Base-by-base conservation (phyloP, 2,797 vertebrate genomes). In the Sebastes minor region DNA sequence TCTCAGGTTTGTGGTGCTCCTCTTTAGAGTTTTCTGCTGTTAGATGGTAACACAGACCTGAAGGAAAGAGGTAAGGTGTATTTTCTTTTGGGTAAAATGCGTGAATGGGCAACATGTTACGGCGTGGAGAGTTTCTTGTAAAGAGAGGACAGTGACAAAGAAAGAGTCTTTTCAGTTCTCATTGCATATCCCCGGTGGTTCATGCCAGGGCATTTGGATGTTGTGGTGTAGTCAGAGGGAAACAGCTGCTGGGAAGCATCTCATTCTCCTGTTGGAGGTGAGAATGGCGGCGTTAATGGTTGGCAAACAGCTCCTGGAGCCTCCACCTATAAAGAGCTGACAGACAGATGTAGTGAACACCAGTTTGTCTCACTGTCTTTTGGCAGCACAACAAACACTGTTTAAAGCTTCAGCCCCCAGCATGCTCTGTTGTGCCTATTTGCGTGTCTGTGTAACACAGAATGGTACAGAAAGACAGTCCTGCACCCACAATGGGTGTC, bases 11-110 rank as follows among this genome's bases (percentile, higher is more conserved):
- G 87, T 82, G 88, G 91, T 82, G 71, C 88, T 94, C 90, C 90
- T 89, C 85, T 93, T 89, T 88, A 88, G 77, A 91, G 90, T 90
- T 92, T 95, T 93, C 93, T 94, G 94, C 91, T 94, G 88, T 91
- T 95, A 93, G 91, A 96, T 94, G 93, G 86, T 95, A 89, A 91
- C 91, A 86, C 89, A 84, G 76, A 94, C 87, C 91, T 95, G 89
- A 95, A 94, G 88, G 88, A 84, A 80, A 93, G 92, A 92, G 92
- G 94, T 95, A 94, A 91, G 88, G 33, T 85, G 74, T 20, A 81
- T 70, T 84, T 71, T 74, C 46, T 72, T 56, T 66, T 32, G 42
- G 72, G 30, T 62, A n/a, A 6, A 23, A 27, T 23, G 33, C 5
- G 28, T 67, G 42, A 33, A 28, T 10, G 11, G 9, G 18, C 30